These are phyloP conservation scores for Lerista edwardsae DNA, from an alignment of 2,797 vertebrate genomes.

Conservation along the genomic window DNA sequence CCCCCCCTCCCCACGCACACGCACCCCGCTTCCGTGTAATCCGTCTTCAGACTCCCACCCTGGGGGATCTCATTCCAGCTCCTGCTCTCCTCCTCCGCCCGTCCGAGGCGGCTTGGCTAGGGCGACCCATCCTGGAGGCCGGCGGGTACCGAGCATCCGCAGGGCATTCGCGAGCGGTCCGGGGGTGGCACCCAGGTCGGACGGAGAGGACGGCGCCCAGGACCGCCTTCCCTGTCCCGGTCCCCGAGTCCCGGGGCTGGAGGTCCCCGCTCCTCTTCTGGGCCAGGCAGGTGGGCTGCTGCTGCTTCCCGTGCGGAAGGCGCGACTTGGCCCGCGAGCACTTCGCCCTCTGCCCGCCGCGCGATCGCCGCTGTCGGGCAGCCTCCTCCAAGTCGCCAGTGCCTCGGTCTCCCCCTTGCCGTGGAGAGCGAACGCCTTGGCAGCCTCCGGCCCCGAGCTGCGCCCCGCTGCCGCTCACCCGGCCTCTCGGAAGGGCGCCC, in stretches of 20 bases:
- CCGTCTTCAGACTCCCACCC: not conserved
- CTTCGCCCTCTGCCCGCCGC: not conserved
- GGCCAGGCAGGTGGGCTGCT: not conserved
- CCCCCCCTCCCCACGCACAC: too few species aligned
- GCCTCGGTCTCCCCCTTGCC: too few species aligned
- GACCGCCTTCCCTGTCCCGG: accelerated
- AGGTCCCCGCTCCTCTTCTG: not conserved
- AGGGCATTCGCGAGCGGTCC: not conserved
- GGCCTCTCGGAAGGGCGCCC: not conserved
- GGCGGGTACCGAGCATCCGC: too few species aligned
- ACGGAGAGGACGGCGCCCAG: too few species aligned
- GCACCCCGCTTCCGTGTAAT: too few species aligned
- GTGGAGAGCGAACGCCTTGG: not conserved
- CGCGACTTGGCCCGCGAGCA: not conserved
- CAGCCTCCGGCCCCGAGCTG: not conserved
- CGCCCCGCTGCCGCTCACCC: not conserved
- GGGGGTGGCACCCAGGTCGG: not conserved
- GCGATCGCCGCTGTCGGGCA: too few species aligned
- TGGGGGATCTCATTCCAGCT: too few species aligned
- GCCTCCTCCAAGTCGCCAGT: too few species aligned
- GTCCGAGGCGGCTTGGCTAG: not conserved
- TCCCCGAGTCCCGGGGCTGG: not conserved
- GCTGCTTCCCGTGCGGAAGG: too few species aligned
- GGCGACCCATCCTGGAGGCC: not conserved
- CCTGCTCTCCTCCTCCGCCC: not conserved